These are phyloP conservation scores for Sebastes fasciatus DNA, from an alignment of 2,113 vertebrate species.

Conservation along the genomic window DNA sequence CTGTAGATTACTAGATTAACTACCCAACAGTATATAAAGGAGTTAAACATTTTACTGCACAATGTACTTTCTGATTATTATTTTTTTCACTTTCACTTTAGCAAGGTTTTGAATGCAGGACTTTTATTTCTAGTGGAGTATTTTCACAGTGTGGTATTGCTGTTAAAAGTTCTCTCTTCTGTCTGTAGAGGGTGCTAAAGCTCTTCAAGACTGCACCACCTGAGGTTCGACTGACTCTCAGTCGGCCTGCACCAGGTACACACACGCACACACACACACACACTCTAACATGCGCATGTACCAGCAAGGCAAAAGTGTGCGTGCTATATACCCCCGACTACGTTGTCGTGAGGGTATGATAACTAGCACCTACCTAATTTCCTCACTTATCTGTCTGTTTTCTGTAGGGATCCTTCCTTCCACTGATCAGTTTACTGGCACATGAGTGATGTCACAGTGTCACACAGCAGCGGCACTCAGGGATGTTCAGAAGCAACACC, in stretches of 20 bases:
- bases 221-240: conserved; percentile 87
- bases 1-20: background rate
- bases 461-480: background rate
- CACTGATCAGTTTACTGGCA: conserved; percentile 74
- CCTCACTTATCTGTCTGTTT: conserved; percentile 1
- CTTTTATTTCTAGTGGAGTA: background rate
- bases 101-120: background rate
- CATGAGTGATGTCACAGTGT: conserved; percentile 55
- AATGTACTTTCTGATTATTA: background rate
- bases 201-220: conserved; percentile 85
- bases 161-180: conserved; percentile 1
- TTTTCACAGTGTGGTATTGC: background rate
- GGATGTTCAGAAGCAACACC: conserved; percentile 8
- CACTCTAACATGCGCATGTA: background rate
- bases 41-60: background rate
- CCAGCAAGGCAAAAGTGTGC: too few relatives aligned
- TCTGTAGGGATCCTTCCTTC: conserved; percentile 74
- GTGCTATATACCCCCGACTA: too few relatives aligned
- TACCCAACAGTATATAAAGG: background rate
- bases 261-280: background rate
- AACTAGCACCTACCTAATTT: background rate
- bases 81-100: background rate
- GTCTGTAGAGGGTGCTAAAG: conserved; percentile 87
- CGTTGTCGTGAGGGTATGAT: too few relatives aligned
- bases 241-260: conserved; percentile 84